A percentile compares a stretch with the other conserved stretches of the same genome.
Evolutionary conservation across 2,888 invertebrate genomes (phyloP).

Genomic region (Amphipyra berbera): DNA sequence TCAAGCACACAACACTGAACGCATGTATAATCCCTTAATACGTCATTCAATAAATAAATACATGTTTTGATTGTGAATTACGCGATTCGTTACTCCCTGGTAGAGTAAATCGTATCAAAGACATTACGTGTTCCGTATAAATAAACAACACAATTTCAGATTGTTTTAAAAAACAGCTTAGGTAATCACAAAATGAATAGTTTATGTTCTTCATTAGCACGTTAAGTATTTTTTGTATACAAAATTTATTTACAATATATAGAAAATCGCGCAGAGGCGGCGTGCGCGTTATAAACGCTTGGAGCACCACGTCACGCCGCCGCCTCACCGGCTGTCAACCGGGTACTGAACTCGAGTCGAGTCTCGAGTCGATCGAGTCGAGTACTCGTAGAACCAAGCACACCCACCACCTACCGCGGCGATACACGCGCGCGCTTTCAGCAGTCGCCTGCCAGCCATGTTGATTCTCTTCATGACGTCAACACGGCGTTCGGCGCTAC

Average conservation of each 20-base stretch:
- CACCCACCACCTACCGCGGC: conserved; percentile 72
- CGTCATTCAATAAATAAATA: conserved; percentile 56
- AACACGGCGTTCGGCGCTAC: conserved; percentile 58
- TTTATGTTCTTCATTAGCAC: conserved; percentile 67
- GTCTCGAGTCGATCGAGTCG: conserved; percentile 71
- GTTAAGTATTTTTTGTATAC: conserved; percentile 71
- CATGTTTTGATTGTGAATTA: conserved; percentile 52
- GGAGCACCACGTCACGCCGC: conserved; percentile 78
- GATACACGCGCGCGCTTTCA: conserved; percentile 78
- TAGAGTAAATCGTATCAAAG: conserved; percentile 79
- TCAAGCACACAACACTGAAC: conserved; percentile 50
- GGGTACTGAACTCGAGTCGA: conserved; percentile 86
- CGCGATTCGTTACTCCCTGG: conserved; percentile 61
- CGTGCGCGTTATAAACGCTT: conserved; percentile 78
- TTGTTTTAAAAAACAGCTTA: conserved; percentile 50
- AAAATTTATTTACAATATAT: conserved; percentile 81
- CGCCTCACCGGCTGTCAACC: conserved; percentile 88
- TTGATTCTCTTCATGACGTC: conserved; percentile 82
- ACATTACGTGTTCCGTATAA: conserved; percentile 64
- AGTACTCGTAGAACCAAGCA: conserved; percentile 70
- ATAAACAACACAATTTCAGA: conserved; percentile 56
- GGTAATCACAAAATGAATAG: conserved; percentile 61
- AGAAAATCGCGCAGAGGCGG: conserved; percentile 87
- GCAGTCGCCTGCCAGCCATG: conserved; percentile 78
- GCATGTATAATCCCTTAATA: conserved; percentile 45